phyloP scores from a whole-genome alignment of 2,797 vertebrate genomes.

The Gallinago nigripennis region DNA sequence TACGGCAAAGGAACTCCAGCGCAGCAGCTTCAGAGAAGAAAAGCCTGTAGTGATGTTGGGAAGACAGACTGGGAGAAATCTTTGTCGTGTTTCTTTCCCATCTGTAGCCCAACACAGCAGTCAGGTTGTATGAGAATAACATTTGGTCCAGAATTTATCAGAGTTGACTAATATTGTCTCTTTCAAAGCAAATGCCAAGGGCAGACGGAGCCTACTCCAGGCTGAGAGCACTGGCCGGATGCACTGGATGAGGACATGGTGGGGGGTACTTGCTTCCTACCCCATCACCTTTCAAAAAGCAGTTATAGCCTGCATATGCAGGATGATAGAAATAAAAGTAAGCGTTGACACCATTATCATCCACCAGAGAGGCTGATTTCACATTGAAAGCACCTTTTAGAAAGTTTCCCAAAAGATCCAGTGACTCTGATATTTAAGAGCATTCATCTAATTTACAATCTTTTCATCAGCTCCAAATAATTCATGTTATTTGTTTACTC shows the following conservation, averaged over 20 bases:
- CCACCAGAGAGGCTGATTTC: not conserved
- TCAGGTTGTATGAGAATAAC: not conserved
- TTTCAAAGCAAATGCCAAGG: not conserved
- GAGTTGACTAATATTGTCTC: not conserved
- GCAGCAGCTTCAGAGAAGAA: not conserved
- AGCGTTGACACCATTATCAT: not conserved
- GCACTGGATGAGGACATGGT: not conserved
- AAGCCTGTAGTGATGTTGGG: not conserved
- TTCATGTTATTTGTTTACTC: constrained; percentile 20
- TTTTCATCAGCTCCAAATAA: not conserved
- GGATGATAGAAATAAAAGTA: not conserved
- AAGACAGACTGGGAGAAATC: not conserved
- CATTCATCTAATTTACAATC: not conserved
- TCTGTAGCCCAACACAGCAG: not conserved
- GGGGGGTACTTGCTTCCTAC: not conserved
- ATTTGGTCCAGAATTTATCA: not conserved
- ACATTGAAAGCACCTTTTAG: not conserved
- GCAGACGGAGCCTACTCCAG: not conserved
- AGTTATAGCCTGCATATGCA: not conserved
- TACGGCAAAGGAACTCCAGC: not conserved
- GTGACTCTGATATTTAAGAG: not conserved
- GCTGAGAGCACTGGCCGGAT: not conserved
- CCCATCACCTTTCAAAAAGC: not conserved
- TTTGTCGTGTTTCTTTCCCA: not conserved
- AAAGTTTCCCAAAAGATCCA: not conserved